phyloP scores from a whole-genome alignment of 1,140 invertebrate species.

The Protaetia brevitarsis region DNA sequence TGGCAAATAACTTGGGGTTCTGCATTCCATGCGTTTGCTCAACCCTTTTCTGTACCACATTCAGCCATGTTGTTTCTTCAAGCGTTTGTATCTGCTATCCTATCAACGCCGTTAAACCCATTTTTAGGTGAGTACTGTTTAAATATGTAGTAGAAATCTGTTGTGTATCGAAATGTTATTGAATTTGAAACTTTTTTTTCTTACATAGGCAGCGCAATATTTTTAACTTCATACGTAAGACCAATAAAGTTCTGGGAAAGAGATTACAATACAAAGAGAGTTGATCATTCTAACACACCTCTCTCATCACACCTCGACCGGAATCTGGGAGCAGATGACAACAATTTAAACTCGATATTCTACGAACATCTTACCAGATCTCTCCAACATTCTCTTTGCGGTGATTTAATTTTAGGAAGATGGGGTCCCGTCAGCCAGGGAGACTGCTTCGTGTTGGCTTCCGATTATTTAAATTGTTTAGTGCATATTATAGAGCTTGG shows the following conservation, averaged over 20 bases:
- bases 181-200: no score
- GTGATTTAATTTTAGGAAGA: slow-evolving; percentile 87
- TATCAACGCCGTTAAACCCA: slow-evolving; percentile 90
- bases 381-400: slow-evolving; percentile 92
- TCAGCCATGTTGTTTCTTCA: slow-evolving; percentile 97
- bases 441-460: slow-evolving; percentile 96
- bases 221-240: slow-evolving; percentile 94
- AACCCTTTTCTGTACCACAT: slow-evolving; percentile 97
- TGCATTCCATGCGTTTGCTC: slow-evolving; percentile 98
- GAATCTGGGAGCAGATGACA: slow-evolving; percentile 95
- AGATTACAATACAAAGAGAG: slow-evolving; percentile 95
- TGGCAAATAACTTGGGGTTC: slow-evolving; percentile 99
- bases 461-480: slow-evolving; percentile 95
- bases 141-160: no score
- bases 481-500: slow-evolving; percentile 97
- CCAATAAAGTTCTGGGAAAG: slow-evolving; percentile 99
- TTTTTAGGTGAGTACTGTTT: slow-evolving; percentile 67
- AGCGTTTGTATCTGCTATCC: slow-evolving; percentile 83
- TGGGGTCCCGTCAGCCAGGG: slow-evolving; percentile 92
- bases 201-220: slow-evolving; percentile 83
- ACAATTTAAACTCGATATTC: slow-evolving; percentile 99
- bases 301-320: slow-evolving; percentile 92
- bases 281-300: slow-evolving; percentile 96
- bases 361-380: slow-evolving; percentile 98
- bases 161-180: no score